Percentiles rank a stretch among this genome's conserved stretches.
Conservation (phyloP, 2,888 invertebrate genomes). For the Azorinus chamasolen region DNA sequence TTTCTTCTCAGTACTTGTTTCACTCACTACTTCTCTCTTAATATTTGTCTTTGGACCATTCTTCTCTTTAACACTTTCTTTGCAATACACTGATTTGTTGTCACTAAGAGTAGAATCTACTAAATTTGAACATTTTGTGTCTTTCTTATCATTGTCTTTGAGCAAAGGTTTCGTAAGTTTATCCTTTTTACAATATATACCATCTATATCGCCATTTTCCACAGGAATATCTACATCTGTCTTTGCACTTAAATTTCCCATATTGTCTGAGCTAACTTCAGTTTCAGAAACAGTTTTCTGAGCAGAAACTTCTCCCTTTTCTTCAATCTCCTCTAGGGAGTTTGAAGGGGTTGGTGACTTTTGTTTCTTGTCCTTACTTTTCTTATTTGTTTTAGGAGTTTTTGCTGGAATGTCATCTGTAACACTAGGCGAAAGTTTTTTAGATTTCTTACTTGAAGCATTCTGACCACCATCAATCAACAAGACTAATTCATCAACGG, state of each 20-base stretch:
- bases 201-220: constrained; percentile 54
- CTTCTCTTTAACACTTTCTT: constrained; percentile 49
- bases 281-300: constrained; percentile 31
- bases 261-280: constrained; percentile 50
- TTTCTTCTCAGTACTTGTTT: constrained; percentile 18
- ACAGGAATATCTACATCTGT: constrained; percentile 53
- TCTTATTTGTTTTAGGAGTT: constrained; percentile 68
- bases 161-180: constrained; percentile 30
- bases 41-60: constrained; percentile 47
- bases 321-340: constrained; percentile 46
- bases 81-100: constrained; percentile 32
- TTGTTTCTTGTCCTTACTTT: constrained; percentile 73
- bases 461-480: constrained; percentile 77
- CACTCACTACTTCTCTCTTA: constrained; percentile 41
- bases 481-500: constrained; percentile 71
- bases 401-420: constrained; percentile 62
- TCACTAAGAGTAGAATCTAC: constrained; percentile 3
- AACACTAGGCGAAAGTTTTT: constrained; percentile 54
- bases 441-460: constrained; percentile 62
- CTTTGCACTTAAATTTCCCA: constrained; percentile 72
- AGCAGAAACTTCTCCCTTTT: constrained; percentile 44
- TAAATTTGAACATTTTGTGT: constrained; percentile 12
- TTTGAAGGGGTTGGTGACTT: constrained; percentile 51
- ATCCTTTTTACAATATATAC: constrained; percentile 41
- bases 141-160: constrained; percentile 48